Conservation (phyloP, 2,888 invertebrate genomes). For the Apotomis betuletana region DNA sequence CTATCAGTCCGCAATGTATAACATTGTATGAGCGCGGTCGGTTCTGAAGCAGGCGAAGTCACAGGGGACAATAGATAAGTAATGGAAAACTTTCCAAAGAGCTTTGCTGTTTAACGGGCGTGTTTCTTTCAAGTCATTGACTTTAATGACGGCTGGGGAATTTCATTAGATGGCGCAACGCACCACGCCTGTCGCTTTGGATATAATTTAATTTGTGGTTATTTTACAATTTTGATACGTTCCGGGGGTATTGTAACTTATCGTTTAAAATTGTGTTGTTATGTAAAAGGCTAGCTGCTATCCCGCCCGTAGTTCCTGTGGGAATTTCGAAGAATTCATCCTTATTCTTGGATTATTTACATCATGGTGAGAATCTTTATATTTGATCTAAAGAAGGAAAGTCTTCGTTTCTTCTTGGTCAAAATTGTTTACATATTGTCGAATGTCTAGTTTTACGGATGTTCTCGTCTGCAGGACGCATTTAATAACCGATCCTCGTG, state of each 20-base stretch:
- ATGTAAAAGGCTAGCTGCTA: too few species aligned
- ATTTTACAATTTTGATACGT: conserved; percentile 16
- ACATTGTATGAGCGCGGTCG: background rate
- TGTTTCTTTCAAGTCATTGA: conserved; percentile 66
- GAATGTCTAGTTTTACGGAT: too few species aligned
- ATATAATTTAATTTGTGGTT: conserved; percentile 28
- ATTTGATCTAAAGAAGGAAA: too few species aligned
- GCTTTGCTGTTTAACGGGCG: conserved; percentile 53
- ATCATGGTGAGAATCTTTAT: too few species aligned
- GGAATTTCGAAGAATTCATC: too few species aligned
- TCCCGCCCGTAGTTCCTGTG: too few species aligned
- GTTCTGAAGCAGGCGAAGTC: conserved; percentile 11
- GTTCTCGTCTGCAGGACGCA: too few species aligned
- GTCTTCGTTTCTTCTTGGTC: too few species aligned
- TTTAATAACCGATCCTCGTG: too few species aligned
- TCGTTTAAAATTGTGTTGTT: too few species aligned
- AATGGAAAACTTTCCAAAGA: conserved; percentile 63
- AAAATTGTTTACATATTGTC: too few species aligned
- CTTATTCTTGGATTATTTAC: too few species aligned
- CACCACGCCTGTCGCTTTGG: conserved; percentile 34
- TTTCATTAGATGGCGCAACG: conserved; percentile 61
- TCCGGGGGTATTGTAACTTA: background rate
- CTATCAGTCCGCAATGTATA: background rate
- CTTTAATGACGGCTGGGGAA: conserved; percentile 65
- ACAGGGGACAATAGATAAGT: conserved; percentile 47